phyloP scores from a whole-genome alignment of 2,888 invertebrate species.

The Cosmia trapezina region DNA sequence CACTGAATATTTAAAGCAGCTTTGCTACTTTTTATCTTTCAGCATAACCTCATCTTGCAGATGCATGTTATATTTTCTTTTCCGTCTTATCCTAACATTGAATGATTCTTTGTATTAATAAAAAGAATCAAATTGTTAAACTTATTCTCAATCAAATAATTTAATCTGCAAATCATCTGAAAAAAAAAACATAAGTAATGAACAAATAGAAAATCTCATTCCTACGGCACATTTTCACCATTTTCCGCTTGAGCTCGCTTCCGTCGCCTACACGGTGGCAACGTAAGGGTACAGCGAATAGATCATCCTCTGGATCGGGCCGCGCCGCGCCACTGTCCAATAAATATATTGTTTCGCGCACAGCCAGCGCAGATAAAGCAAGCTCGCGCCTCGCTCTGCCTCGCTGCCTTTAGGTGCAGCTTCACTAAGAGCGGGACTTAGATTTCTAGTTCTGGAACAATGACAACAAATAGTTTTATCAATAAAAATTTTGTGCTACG shows the following conservation, averaged over 20 bases:
- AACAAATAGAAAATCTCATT: conserved; percentile 6
- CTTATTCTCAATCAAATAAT: neutral
- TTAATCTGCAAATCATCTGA: neutral
- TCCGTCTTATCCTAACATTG: neutral
- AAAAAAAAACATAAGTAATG: neutral
- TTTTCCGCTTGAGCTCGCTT: conserved; percentile 6
- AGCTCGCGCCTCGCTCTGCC: conserved; percentile 88
- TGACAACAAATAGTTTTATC: neutral
- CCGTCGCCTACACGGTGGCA: conserved; percentile 60
- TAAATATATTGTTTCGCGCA: conserved; percentile 90
- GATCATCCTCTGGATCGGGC: conserved; percentile 86
- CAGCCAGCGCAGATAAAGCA: conserved; percentile 90
- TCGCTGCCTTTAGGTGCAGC: conserved; percentile 76
- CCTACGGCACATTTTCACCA: neutral
- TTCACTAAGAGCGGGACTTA: conserved; percentile 67
- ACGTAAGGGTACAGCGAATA: conserved; percentile 82
- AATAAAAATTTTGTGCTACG: neutral
- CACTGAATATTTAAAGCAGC: conserved; percentile 69
- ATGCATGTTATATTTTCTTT: conserved; percentile 25
- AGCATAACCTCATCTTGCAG: conserved; percentile 31
- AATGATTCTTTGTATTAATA: neutral
- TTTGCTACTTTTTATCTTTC: conserved; percentile 59
- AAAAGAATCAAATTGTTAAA: neutral
- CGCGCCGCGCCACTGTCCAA: conserved; percentile 86
- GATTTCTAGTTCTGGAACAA: conserved; percentile 1